Evolutionary conservation across 2,113 vertebrate genomes (phyloP).

Genomic region (Coracopsis vasa): DNA sequence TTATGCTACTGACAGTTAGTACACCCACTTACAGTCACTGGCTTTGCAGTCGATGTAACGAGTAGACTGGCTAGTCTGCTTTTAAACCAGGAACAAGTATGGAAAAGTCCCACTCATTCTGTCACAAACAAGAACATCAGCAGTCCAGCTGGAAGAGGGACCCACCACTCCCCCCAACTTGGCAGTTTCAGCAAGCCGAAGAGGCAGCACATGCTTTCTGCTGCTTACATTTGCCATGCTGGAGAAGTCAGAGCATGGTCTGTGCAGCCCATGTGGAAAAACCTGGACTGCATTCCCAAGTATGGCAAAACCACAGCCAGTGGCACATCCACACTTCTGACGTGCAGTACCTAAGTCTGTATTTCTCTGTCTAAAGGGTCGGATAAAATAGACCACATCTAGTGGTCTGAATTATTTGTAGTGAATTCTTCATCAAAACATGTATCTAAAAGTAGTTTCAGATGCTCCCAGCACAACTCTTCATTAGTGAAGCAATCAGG

Average conservation of each 20-base stretch:
- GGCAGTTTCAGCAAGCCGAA: background rate
- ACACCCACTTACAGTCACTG: background rate
- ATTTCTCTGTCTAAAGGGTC: background rate
- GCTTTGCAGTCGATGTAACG: background rate
- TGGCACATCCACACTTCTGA: background rate
- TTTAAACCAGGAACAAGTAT: background rate
- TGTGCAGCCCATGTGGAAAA: accelerated
- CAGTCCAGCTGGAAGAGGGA: background rate
- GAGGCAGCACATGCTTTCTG: background rate
- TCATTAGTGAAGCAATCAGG: background rate
- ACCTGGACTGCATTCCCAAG: background rate
- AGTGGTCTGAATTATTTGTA: background rate
- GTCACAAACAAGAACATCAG: background rate
- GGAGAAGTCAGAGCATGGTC: background rate
- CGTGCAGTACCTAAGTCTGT: background rate
- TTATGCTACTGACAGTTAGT: background rate
- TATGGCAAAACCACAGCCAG: background rate
- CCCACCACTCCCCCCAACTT: background rate
- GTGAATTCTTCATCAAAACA: background rate
- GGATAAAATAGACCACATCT: background rate
- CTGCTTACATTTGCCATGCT: background rate
- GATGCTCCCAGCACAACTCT: background rate
- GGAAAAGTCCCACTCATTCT: background rate
- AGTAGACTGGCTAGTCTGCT: background rate
- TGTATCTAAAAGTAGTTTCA: background rate